Evolutionary conservation across 2,113 vertebrate species (phyloP).

Genomic region (Carassius carassius): DNA sequence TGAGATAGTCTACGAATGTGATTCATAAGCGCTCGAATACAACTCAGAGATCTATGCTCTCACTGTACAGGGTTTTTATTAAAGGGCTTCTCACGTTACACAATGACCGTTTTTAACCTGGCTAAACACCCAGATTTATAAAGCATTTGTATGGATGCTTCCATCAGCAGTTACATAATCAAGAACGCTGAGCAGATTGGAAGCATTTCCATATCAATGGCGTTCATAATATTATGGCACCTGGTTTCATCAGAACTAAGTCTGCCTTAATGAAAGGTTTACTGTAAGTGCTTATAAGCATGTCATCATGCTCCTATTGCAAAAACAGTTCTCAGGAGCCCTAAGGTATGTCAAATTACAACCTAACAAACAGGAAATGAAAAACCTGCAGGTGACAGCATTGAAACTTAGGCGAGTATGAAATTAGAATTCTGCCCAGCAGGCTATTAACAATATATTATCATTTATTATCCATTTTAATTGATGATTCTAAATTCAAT

Average conservation of each 20-base stretch:
- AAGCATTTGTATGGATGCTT: background rate
- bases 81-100: constrained; percentile 6
- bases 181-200: background rate
- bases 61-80: background rate
- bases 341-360: background rate
- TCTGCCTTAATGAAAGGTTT: background rate
- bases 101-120: background rate
- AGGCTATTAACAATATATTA: background rate
- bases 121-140: constrained; percentile 1
- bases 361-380: background rate
- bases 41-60: background rate
- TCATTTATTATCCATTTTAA: background rate
- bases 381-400: background rate
- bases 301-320: constrained; percentile 1
- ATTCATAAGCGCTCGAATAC: background rate
- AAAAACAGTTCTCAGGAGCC: background rate
- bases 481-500: background rate
- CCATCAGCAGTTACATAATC: constrained; percentile 20
- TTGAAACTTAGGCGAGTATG: background rate
- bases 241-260: constrained; percentile 13
- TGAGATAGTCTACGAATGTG: background rate
- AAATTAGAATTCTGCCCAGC: background rate
- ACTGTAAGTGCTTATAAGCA: background rate
- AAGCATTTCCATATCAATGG: constrained; percentile 2
- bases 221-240: background rate